Base-by-base conservation (phyloP, 2,797 vertebrate species). In the Menidia menidia region DNA sequence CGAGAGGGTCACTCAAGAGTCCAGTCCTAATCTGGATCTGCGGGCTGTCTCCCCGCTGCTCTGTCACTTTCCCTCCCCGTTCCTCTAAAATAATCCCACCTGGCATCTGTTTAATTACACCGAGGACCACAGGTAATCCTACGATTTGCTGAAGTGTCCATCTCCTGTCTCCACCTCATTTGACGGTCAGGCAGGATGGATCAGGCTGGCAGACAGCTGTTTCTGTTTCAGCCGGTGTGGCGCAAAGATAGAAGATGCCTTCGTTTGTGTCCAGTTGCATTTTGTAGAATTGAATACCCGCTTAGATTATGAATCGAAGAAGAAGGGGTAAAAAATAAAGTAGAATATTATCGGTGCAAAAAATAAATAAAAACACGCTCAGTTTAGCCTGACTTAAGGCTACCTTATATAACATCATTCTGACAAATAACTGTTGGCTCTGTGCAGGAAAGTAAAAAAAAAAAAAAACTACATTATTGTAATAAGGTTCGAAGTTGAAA, bases 91-190 rank as follows among this genome's bases (percentile, higher is more conserved):
- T 92, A 97, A 97, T 96, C 96, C 96, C 93, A 94, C 92, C 95
- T 96, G 96, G 93, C 92, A 94, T 95, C 93, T 95, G 95, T 96
- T 97, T 97, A 96, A 97, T 98, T 97, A 96, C 92, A 95, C 91
- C 93, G 95, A 95, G 94, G 94, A 95, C 94, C 94, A 92, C 92
- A 94, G 95, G 96, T 98, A 96, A 97, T 96, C 96, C 96, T 88
- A 89, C 92, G 94, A 95, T 96, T 96, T 96, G 95, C 94, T 96
- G 92, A 94, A 96, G 95, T 95, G 95, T 94, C 95, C 94, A 85
- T 93, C 89, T 85, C 85, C 90, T 93, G 86, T 91, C 89, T 83
- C 48, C 87, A 92, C 81, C 92, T 90, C 77, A 62, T 77, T 52
- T 80, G 86, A 80, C 91, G 83, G 90, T 51, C 82, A 74, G 65